Conservation (phyloP, 1,140 invertebrate genomes). For the Heliconius himera region DNA sequence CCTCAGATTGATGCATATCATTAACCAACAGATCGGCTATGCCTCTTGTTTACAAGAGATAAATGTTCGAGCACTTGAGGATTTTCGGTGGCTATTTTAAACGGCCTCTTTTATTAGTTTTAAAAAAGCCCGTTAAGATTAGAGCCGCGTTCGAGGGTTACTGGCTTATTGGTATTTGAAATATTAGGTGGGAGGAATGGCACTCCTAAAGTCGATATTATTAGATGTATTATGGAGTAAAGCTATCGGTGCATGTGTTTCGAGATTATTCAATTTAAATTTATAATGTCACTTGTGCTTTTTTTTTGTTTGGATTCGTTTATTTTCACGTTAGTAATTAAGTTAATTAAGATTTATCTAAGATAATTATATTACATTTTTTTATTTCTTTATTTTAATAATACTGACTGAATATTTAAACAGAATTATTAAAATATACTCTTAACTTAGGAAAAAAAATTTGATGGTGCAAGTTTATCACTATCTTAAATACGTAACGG, state of each 20-base stretch:
- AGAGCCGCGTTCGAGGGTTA: constrained; percentile 64
- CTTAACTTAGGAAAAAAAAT: background rate
- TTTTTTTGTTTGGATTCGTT: background rate
- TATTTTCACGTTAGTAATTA: too few relatives aligned
- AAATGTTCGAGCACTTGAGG: constrained; percentile 64
- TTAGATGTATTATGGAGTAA: constrained; percentile 42
- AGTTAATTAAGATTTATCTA: too few relatives aligned
- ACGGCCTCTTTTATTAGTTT: constrained; percentile 79
- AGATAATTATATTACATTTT: too few relatives aligned
- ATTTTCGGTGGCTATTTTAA: constrained; percentile 80
- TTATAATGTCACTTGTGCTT: background rate
- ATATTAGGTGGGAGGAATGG: constrained; percentile 71
- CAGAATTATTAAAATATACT: background rate
- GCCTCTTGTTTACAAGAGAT: constrained; percentile 73
- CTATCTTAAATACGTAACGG: background rate
- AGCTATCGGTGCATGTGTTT: constrained; percentile 29
- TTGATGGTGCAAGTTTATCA: background rate
- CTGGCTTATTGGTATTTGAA: constrained; percentile 73
- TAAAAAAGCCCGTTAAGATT: constrained; percentile 81
- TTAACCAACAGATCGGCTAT: constrained; percentile 54
- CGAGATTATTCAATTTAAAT: constrained; percentile 18
- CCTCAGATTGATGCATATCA: constrained; percentile 72
- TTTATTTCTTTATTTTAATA: too few relatives aligned
- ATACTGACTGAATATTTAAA: background rate
- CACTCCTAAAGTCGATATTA: constrained; percentile 51